Conservation (phyloP, 2,888 invertebrate genomes). For the Cephus runcator region DNA sequence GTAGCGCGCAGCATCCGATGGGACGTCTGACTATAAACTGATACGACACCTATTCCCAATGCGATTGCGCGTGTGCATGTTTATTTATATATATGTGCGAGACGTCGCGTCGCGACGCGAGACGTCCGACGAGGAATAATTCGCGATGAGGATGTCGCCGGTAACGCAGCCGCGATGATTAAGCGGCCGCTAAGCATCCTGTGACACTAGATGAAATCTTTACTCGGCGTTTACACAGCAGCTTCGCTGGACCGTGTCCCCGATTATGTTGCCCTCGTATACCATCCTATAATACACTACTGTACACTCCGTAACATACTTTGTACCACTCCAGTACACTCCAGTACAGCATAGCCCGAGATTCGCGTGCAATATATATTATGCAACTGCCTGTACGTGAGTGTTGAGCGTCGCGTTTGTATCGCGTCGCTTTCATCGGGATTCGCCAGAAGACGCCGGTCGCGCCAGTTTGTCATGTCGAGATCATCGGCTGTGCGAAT, state of each 20-base stretch:
- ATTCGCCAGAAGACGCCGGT: not conserved
- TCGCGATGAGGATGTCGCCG: not conserved
- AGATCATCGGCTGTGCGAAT: not conserved
- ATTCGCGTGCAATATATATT: not conserved
- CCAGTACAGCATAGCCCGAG: not conserved
- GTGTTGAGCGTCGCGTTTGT: not conserved
- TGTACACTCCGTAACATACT: not conserved
- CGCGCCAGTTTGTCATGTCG: slow-evolving; percentile 3
- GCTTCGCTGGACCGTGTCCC: not conserved
- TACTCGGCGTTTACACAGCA: not conserved
- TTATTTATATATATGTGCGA: not conserved
- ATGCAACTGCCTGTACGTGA: not conserved
- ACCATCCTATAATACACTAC: not conserved
- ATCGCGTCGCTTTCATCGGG: not conserved
- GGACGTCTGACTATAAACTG: not conserved
- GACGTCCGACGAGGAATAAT: slow-evolving; percentile 1
- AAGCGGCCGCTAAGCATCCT: not conserved
- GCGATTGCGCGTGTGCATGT: not conserved
- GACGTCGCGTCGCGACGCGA: not conserved
- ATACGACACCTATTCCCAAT: not conserved
- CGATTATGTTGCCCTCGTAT: slow-evolving; percentile 2
- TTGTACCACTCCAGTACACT: not conserved
- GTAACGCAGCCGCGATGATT: not conserved
- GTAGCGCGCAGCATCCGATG: not conserved
- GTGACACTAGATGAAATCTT: slow-evolving; percentile 3